Percentiles rank a stretch among this genome's conserved stretches.
These are phyloP conservation scores for Odocoileus virginianus DNA, from an alignment of 2,113 vertebrate genomes.

Conservation along the genomic window DNA sequence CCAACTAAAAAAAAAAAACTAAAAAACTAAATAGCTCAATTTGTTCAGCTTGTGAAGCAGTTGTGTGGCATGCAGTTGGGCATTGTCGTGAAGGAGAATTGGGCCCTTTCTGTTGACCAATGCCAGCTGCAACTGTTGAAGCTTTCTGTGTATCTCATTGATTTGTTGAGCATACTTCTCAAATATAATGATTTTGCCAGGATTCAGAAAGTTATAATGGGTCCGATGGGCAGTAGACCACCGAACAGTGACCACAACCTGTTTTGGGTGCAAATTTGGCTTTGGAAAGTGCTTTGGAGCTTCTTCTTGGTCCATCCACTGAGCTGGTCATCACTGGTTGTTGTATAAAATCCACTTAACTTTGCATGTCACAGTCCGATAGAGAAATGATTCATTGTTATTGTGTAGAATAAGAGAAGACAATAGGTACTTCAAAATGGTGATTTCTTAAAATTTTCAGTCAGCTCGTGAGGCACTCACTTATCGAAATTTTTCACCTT, in stretches of 20 bases:
- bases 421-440: neutral
- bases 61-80: neutral
- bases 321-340: neutral
- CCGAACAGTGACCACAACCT: neutral
- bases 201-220: neutral
- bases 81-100: neutral
- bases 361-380: neutral
- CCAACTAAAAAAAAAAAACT: no score
- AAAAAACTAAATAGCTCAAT: neutral
- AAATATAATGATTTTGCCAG: neutral
- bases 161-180: neutral
- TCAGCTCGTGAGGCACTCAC: neutral
- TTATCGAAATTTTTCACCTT: neutral
- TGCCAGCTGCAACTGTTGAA: neutral
- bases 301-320: neutral
- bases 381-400: neutral
- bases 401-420: neutral
- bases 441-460: neutral
- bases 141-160: neutral
- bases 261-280: neutral
- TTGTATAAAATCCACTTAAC: neutral
- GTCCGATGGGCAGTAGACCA: neutral
- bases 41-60: neutral
- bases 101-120: neutral
- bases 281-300: neutral